Percentiles rank a stretch among this genome's conserved stretches.
phyloP scores from a whole-genome alignment of 2,113 vertebrate species.

The Hippocampus barbouri region DNA sequence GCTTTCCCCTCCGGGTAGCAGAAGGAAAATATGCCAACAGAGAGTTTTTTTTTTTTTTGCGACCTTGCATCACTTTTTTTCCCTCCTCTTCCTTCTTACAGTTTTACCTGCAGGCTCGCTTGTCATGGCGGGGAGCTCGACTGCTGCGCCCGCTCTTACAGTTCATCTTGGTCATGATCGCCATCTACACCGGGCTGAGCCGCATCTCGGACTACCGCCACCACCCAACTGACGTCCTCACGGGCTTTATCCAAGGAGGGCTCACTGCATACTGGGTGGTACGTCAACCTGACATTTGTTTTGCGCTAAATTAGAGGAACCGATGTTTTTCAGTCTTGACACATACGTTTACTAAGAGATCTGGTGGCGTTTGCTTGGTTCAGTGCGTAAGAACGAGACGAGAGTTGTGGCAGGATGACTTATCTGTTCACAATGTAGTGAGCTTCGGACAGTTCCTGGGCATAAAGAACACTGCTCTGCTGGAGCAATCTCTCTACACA shows the following conservation, averaged over 20 bases:
- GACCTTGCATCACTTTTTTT: neutral
- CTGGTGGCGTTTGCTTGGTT: too few species aligned
- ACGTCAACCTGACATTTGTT: conserved; percentile 34
- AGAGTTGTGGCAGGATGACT: too few species aligned
- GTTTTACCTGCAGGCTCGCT: conserved; percentile 78
- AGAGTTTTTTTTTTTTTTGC: neutral
- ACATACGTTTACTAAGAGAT: too few species aligned
- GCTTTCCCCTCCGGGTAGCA: conserved; percentile 20
- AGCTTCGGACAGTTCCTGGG: too few species aligned
- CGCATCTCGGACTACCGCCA: conserved; percentile 77
- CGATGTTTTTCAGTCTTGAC: neutral
- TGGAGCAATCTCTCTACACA: too few species aligned
- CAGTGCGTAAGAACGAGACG: too few species aligned
- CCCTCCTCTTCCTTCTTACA: conserved; percentile 30
- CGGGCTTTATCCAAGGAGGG: conserved; percentile 77
- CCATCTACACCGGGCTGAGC: conserved; percentile 75
- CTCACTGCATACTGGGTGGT: conserved; percentile 81
- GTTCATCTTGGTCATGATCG: conserved; percentile 76
- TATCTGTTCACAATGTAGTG: too few species aligned
- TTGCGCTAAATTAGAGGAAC: neutral
- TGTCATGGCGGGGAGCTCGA: conserved; percentile 74
- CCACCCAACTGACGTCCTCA: conserved; percentile 72
- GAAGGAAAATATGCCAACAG: neutral
- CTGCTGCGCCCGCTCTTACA: conserved; percentile 72
- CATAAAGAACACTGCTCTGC: too few species aligned